Conservation (phyloP, 2,797 vertebrate species). For the Rhinella marina region DNA sequence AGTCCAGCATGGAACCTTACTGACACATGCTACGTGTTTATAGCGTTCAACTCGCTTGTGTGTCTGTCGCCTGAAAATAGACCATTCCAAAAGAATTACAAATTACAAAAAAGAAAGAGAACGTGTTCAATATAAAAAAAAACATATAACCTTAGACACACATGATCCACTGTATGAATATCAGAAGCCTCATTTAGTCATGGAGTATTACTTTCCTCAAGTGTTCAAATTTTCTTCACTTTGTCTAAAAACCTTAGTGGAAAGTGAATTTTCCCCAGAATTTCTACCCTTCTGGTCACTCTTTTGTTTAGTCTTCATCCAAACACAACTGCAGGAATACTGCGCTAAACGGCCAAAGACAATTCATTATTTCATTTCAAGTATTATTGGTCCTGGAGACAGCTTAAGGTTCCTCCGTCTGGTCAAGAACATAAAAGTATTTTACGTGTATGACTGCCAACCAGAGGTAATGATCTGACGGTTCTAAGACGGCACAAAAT, state of each 20-base stretch:
- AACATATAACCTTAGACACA: background rate
- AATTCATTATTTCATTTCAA: constrained; percentile 55
- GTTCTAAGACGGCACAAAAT: constrained; percentile 37
- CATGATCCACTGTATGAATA: background rate
- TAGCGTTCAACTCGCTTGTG: no score
- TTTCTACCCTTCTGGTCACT: constrained; percentile 32
- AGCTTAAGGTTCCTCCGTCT: constrained; percentile 46
- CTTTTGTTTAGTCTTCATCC: constrained; percentile 32
- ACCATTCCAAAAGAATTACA: no score
- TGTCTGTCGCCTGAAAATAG: no score
- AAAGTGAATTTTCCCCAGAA: constrained; percentile 27
- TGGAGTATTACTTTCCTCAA: background rate
- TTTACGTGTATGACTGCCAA: constrained; percentile 50
- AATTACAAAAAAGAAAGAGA: no score
- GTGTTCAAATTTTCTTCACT: constrained; percentile 19
- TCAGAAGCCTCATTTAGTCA: background rate
- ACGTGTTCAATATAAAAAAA: background rate
- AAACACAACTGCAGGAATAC: constrained; percentile 49
- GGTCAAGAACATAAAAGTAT: constrained; percentile 46
- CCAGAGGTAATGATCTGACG: constrained; percentile 33
- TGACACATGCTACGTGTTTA: no score
- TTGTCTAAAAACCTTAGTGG: constrained; percentile 32
- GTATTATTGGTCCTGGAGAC: constrained; percentile 56
- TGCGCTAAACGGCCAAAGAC: constrained; percentile 41
- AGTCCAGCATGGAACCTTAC: no score